phyloP scores from a whole-genome alignment of 2,113 vertebrate species.

The Brachyhypopomus gauderio region DNA sequence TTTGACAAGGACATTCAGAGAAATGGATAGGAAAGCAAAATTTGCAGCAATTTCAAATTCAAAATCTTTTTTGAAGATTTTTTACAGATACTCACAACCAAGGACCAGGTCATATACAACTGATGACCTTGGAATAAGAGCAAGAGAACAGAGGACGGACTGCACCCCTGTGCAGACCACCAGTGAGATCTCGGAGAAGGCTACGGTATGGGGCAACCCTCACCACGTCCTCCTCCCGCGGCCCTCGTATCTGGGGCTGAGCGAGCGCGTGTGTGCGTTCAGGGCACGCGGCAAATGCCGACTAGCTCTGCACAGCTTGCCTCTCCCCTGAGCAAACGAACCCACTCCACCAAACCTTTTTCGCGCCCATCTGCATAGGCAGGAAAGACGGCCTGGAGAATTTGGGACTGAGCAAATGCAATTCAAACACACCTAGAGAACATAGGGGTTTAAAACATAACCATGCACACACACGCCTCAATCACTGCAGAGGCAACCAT shows the following conservation, averaged over 20 bases:
- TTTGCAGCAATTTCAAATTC: background rate
- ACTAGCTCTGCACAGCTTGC: background rate
- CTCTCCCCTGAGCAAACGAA: background rate
- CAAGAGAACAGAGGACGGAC: no score
- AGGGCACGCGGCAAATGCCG: background rate
- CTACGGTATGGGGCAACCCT: background rate
- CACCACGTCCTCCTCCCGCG: background rate
- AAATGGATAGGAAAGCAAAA: background rate
- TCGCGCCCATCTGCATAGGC: background rate
- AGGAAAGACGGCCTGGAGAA: conserved; percentile 13
- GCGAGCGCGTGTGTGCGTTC: background rate
- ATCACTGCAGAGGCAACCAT: conserved; percentile 32
- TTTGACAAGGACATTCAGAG: background rate
- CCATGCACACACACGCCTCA: background rate
- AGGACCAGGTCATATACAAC: no score
- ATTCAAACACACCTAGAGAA: conserved; percentile 24
- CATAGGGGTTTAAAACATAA: background rate
- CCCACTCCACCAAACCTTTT: conserved; percentile 2
- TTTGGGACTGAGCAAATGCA: background rate
- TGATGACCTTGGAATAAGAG: no score
- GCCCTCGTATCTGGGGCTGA: background rate
- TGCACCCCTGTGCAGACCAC: background rate
- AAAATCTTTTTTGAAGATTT: no score
- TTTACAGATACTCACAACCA: no score
- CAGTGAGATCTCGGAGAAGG: background rate